Percentiles rank a stretch among this genome's conserved stretches.
Evolutionary conservation across 2,888 invertebrate species (phyloP).

Genomic region (Caradrina kadenii): DNA sequence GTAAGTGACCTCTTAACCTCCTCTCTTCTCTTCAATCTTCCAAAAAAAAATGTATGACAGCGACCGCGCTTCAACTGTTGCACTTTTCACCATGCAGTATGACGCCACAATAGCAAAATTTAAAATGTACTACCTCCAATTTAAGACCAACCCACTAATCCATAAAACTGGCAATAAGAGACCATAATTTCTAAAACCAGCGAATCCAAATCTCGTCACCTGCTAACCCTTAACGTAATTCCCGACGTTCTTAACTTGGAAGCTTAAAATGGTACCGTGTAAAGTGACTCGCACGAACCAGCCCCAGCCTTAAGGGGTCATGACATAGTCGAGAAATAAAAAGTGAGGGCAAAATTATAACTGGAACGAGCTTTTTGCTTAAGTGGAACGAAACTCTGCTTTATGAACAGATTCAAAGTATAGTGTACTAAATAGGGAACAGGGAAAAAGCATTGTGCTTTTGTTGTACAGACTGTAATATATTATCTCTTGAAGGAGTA

Average conservation of each 20-base stretch:
- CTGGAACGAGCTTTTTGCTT: conserved; percentile 61
- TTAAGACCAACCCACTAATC: background rate
- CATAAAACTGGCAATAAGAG: background rate
- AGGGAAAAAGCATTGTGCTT: conserved; percentile 60
- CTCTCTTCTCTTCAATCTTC: too few species aligned
- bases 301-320: conserved; percentile 59
- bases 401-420: conserved; percentile 59
- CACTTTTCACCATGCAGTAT: background rate
- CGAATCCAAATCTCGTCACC: conserved; percentile 18
- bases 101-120: background rate
- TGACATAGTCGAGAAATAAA: conserved; percentile 60
- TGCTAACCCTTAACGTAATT: conserved; percentile 55
- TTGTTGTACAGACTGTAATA: conserved; percentile 64
- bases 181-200: background rate
- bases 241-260: conserved; percentile 43
- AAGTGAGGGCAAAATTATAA: conserved; percentile 67
- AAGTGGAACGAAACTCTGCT: conserved; percentile 64
- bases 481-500: conserved; percentile 53
- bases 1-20: too few species aligned
- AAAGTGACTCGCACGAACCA: conserved; percentile 62
- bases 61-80: too few species aligned
- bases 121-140: background rate
- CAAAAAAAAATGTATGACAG: too few species aligned
- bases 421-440: conserved; percentile 45
- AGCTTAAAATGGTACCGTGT: conserved; percentile 59